Conservation (phyloP, 2,797 vertebrate species). For the Buceros bicornis region DNA sequence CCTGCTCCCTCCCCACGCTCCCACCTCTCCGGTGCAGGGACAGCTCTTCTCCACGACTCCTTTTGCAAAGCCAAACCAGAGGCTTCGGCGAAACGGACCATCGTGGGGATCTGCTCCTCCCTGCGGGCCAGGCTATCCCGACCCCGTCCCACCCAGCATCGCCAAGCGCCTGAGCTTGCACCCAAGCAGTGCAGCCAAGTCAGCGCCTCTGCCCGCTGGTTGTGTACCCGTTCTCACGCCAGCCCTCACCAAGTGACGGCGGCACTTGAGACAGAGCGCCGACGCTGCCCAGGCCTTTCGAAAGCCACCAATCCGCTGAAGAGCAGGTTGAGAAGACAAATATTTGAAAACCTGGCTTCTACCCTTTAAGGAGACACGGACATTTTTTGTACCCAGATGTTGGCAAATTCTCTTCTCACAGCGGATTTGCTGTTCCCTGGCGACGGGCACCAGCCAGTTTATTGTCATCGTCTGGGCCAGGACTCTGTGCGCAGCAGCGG, state of each 20-base stretch:
- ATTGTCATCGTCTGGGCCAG: not conserved
- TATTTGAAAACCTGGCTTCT: not conserved
- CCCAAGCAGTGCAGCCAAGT: not conserved
- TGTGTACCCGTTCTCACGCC: not conserved
- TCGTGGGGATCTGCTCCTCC: not conserved
- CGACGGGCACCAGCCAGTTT: not conserved
- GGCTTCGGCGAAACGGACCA: too few relatives aligned
- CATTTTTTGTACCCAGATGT: not conserved
- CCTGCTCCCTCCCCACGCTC: not conserved
- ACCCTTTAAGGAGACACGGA: not conserved
- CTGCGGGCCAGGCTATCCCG: not conserved
- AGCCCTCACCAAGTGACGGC: not conserved
- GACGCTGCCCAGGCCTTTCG: not conserved
- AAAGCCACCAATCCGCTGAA: too few relatives aligned
- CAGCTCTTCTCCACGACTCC: not conserved
- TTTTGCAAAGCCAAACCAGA: not conserved
- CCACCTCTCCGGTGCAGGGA: not conserved
- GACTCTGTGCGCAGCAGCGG: not conserved
- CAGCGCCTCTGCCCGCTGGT: not conserved
- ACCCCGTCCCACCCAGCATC: not conserved
- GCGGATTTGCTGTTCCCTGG: not conserved
- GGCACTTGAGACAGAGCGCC: not conserved
- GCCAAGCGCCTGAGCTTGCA: not conserved
- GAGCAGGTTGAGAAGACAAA: not conserved
- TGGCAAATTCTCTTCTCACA: not conserved